Evolutionary conservation across 2,888 invertebrate species (phyloP), one percentile per base, ranked within the genome.

Genomic region (Physocephala rufipes): DNA sequence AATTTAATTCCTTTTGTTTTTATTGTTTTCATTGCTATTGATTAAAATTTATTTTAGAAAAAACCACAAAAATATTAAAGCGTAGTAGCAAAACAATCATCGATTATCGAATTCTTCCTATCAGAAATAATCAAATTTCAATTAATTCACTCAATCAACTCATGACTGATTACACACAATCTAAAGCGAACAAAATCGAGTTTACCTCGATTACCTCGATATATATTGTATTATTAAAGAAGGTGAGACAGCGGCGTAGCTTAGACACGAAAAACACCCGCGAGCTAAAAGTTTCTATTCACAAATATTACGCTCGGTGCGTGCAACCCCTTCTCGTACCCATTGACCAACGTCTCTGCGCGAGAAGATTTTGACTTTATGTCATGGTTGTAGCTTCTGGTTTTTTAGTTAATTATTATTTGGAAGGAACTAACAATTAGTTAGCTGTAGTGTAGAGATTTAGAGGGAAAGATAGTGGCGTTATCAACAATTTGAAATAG

Each of bases 121-220:
- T 79, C 78, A 75, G 76, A 74, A 79, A 79, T 78, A 82, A 82
- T 82, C 80, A 82, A 82, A 79, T 82, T 81, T 80, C 79, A 82
- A 82, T 82, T 82, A 82, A 82, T 82, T 81, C 68, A 36, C 36
- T 36, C 36, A 68, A 26, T 58, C 49, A 24, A 28, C 30, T 61
- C 62, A n/a, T 47, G 58, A 26, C 58, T 58, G 58, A 26, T 19
- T 49, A 19, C 49, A 49, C 49, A 49, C 49, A 12, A 1, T 1
- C 4, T 2, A 58, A 58, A 15, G 13, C 13, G 24, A n/a, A 13
- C 26, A 21, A n/a, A 15, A 53, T 5, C 19, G 2, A 26, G 9
- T 13, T 58, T 58, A 58, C n/a, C n/a, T n/a, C n/a, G n/a, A n/a
- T n/a, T n/a, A n/a, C n/a, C n/a, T 58, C 58, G 24, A 15, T 16